Conservation (phyloP, 2,113 vertebrate species). For the Pseudopipra pipra region DNA sequence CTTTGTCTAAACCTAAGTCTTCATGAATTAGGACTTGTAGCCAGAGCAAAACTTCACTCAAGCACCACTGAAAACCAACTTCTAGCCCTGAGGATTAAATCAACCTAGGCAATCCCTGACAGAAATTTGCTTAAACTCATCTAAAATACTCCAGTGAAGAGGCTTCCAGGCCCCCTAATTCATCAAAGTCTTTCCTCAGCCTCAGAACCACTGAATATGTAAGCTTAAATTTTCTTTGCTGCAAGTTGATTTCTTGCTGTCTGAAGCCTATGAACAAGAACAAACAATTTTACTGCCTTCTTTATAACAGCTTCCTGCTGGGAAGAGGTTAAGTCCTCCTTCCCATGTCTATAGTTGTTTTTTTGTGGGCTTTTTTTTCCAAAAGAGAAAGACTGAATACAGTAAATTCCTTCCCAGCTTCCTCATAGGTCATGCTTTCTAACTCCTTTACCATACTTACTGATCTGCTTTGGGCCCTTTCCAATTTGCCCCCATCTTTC, state of each 20-base stretch:
- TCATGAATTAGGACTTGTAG: background rate
- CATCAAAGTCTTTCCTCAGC: background rate
- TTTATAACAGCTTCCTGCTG: background rate
- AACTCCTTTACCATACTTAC: background rate
- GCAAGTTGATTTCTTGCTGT: background rate
- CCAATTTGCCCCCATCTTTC: background rate
- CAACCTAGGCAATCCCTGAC: background rate
- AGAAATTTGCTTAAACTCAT: background rate
- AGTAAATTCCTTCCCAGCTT: conserved; percentile 12
- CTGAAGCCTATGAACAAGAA: background rate
- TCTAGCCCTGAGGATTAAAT: background rate
- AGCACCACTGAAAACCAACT: background rate
- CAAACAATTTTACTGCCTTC: background rate
- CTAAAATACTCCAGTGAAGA: background rate
- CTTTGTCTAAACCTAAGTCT: background rate
- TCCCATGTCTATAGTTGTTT: background rate
- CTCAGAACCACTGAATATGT: background rate
- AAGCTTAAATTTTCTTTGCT: background rate
- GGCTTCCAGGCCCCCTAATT: background rate
- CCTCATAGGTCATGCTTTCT: conserved; percentile 17
- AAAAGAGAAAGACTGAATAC: background rate
- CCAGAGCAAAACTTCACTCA: background rate
- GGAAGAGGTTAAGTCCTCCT: background rate
- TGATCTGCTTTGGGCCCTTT: background rate
- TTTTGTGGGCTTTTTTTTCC: background rate